Percentiles rank a stretch among this genome's conserved stretches.
Evolutionary conservation across 2,113 vertebrate species (phyloP).

Genomic region (Phylloscopus trochilus): DNA sequence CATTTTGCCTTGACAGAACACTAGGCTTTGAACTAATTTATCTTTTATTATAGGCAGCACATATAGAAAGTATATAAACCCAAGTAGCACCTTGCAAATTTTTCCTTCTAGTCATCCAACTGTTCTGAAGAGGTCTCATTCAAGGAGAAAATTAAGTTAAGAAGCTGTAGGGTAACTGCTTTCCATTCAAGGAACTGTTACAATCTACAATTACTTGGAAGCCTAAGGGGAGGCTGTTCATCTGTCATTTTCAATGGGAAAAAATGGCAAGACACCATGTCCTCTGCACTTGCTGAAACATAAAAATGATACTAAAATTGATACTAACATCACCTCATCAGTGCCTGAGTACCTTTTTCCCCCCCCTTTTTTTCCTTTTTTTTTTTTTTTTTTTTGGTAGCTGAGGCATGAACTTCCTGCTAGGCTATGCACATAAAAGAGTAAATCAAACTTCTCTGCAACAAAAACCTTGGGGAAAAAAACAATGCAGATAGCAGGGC

Average conservation of each 20-base stretch:
- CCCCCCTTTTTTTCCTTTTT: background rate
- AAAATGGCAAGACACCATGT: background rate
- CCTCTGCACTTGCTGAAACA: background rate
- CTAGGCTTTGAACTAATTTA: background rate
- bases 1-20: background rate
- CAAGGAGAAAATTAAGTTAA: slow-evolving; percentile 16
- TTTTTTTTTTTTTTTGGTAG: background rate
- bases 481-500: background rate
- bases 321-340: background rate
- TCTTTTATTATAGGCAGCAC: background rate
- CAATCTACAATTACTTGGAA: background rate
- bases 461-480: background rate
- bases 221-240: background rate
- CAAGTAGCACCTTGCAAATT: background rate
- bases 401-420: background rate
- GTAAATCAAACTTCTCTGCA: background rate
- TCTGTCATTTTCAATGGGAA: background rate
- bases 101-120: background rate
- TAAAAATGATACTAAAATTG: background rate
- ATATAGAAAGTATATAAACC: background rate
- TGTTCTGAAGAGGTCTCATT: background rate
- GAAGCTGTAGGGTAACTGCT: background rate
- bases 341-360: background rate
- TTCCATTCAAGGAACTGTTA: background rate
- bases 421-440: background rate